A percentile compares a stretch with the other conserved stretches of the same genome.
These are phyloP conservation scores for Epinephelus coioides DNA, from an alignment of 2,797 vertebrate species.

Conservation along the genomic window DNA sequence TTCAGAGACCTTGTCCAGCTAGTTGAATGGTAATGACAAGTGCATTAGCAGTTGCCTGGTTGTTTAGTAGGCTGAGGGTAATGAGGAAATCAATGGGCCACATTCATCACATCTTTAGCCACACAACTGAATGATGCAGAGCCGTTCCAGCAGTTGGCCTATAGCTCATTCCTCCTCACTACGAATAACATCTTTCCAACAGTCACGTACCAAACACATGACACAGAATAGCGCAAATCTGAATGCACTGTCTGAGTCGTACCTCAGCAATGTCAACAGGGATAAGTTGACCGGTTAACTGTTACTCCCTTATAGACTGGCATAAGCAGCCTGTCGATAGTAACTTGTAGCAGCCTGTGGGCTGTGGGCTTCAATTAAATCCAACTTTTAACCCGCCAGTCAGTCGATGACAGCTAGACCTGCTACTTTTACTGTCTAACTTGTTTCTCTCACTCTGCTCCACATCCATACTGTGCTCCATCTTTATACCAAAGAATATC, in stretches of 20 bases:
- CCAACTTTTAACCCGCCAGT: constrained; percentile 71
- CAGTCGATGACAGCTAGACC: constrained; percentile 61
- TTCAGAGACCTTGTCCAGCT: constrained; percentile 51
- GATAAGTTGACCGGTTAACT: constrained; percentile 36
- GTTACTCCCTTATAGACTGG: constrained; percentile 35
- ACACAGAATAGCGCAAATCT: neutral
- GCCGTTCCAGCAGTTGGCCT: constrained; percentile 6
- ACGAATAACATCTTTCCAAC: constrained; percentile 9
- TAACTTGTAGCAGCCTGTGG: constrained; percentile 72
- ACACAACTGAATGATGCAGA: constrained; percentile 19
- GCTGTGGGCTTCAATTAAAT: constrained; percentile 75
- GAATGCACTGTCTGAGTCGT: neutral
- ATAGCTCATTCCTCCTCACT: constrained; percentile 9
- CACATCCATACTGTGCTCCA: no score
- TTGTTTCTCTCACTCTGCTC: constrained; percentile 25
- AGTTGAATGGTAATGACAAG: constrained; percentile 77
- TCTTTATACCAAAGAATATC: no score
- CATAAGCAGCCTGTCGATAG: constrained; percentile 67
- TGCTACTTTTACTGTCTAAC: constrained; percentile 54
- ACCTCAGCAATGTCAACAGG: constrained; percentile 4
- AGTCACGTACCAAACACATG: neutral
- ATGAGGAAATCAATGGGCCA: constrained; percentile 85
- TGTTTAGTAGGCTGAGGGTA: constrained; percentile 87
- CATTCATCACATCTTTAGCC: constrained; percentile 76
- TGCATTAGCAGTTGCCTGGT: constrained; percentile 84